Percentiles rank a stretch among this genome's conserved stretches.
These are phyloP conservation scores for Merops nubicus DNA, from an alignment of 2,113 vertebrate species.

Conservation along the genomic window DNA sequence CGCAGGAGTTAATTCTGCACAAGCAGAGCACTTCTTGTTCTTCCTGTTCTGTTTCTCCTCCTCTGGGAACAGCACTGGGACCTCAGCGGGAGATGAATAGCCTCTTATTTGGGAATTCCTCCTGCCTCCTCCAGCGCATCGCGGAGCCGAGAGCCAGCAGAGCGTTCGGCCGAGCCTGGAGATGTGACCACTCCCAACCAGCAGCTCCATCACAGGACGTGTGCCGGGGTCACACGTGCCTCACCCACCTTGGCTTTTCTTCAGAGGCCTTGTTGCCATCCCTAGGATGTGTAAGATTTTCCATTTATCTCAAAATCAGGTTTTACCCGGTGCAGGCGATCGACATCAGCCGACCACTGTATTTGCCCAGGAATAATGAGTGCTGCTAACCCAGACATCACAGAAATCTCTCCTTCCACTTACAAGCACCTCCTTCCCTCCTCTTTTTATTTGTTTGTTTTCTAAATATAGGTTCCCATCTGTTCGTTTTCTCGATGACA, in stretches of 20 bases:
- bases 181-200: not conserved
- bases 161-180: not conserved
- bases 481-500: not conserved
- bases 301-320: not conserved
- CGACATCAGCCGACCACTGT: not conserved
- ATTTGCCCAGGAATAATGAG: not conserved
- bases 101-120: not conserved
- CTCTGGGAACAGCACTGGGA: not conserved
- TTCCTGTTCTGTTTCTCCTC: not conserved
- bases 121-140: not conserved
- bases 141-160: not conserved
- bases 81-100: not conserved
- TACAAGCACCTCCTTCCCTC: not conserved
- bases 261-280: rapidly evolving
- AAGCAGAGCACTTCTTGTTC: not conserved
- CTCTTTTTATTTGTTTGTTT: not conserved
- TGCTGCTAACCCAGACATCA: not conserved
- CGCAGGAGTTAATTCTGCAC: not conserved
- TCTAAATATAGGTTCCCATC: not conserved
- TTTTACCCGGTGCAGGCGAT: not conserved
- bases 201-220: not conserved
- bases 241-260: not conserved
- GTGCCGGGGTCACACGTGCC: slow-evolving; percentile 16
- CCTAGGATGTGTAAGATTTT: not conserved
- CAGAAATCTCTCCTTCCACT: not conserved